Base-by-base conservation (phyloP, 2,797 vertebrate genomes). In the Brachyalestes nurse region DNA sequence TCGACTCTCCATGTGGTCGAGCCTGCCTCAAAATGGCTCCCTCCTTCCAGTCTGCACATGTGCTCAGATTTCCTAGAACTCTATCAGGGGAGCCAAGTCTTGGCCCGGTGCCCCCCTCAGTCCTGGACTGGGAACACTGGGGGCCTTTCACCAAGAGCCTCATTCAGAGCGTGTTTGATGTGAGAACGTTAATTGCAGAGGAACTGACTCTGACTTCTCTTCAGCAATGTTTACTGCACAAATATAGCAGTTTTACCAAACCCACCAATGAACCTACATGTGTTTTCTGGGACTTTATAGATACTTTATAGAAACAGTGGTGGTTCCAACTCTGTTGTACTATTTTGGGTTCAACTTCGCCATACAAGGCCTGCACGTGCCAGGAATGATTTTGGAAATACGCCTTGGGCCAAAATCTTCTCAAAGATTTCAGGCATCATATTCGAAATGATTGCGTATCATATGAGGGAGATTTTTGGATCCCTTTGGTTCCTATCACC, bases 51-150 rank as follows among this genome's bases (percentile, higher is more conserved):
- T 25, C 12, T 78, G 65, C 83, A 72, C 66, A 81, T 89, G 76
- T 77, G 40, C 88, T 88, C 61, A 72, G 83, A 86, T 91, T 94
- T 94, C 92, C 90, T 82, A 88, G 93, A 94, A 92, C 60, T 91
- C 72, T 1, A 42, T 65, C 21, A 66, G 80, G 75, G 62, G 71
- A 45, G 77, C 69, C 78, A 81, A 81, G 72, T 75, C 77, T 60
- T 53, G 14, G 19, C 38, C 71, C 57, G 19, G 51, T 42, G 45
- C 38, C 51, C 71, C 17, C 57, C 61, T 47, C 51, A 19, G 34
- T 23, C 34, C 53, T 64, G 76, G 62, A 6, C 19, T 38, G 10
- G 38, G 72, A 82, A 74, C 42, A 13, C 19, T 77, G 51, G 53
- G 57, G 23, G 55, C 45, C 70, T 49, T 78, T 72, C 58, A 23